Evolutionary conservation across 1,140 invertebrate species (phyloP).

Genomic region (Nephotettix cincticeps): DNA sequence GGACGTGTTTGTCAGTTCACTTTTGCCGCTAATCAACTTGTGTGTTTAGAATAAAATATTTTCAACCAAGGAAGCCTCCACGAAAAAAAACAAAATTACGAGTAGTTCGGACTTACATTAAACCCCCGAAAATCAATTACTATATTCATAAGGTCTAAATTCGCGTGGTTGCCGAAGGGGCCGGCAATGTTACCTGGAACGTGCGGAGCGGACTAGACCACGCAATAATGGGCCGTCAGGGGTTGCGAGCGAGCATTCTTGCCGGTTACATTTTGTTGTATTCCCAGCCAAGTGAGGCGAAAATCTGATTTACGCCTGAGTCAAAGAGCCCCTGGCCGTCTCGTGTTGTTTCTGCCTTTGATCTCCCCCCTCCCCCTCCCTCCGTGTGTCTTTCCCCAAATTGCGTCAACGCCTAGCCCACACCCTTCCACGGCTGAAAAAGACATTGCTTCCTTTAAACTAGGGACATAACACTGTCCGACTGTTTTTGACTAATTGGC

Average conservation of each 20-base stretch:
- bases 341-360: conserved; percentile 35
- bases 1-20: too few species aligned
- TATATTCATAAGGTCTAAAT: too few species aligned
- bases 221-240: background rate
- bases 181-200: background rate
- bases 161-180: background rate
- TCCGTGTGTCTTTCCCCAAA: conserved; percentile 27
- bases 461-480: background rate
- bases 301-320: conserved; percentile 33
- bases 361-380: conserved; percentile 21
- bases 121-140: too few species aligned
- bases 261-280: background rate
- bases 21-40: too few species aligned
- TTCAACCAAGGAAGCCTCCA: too few species aligned
- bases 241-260: background rate
- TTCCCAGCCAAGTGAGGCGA: conserved; percentile 29
- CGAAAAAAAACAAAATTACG: too few species aligned
- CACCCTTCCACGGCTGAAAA: background rate
- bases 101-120: too few species aligned
- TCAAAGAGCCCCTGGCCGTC: background rate
- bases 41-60: too few species aligned
- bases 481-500: too few species aligned
- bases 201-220: background rate
- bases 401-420: conserved; percentile 31
- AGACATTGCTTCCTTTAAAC: conserved; percentile 6